These are phyloP conservation scores for Icerya purchasi DNA, from an alignment of 2,888 invertebrate genomes.

Conservation along the genomic window DNA sequence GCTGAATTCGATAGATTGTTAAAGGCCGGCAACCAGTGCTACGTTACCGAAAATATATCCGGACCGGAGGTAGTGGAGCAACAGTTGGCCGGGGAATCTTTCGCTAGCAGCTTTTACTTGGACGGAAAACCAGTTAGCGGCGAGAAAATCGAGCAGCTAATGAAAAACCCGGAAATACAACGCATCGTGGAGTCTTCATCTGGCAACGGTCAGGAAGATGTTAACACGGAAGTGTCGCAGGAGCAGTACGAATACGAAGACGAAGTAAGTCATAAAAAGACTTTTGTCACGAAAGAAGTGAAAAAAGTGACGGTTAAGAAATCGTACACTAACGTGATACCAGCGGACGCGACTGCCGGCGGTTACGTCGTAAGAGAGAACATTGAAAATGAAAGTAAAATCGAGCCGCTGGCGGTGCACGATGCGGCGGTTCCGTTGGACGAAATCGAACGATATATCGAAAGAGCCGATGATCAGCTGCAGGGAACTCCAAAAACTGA, in stretches of 20 bases:
- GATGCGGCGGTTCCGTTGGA: too few relatives aligned
- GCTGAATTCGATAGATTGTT: background rate
- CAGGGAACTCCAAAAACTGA: background rate
- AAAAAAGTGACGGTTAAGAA: background rate
- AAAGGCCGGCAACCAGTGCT: background rate
- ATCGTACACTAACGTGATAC: background rate
- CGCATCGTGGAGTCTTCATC: background rate
- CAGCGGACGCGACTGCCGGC: background rate
- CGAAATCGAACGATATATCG: too few relatives aligned
- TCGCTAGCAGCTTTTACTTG: background rate
- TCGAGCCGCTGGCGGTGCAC: too few relatives aligned
- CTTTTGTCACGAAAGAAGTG: background rate
- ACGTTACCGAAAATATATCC: background rate
- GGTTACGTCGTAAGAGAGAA: too few relatives aligned
- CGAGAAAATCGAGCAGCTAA: background rate
- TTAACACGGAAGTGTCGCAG: background rate
- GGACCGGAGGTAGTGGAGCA: background rate
- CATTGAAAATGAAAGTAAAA: background rate
- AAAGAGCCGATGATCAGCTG: too few relatives aligned
- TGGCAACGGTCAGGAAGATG: background rate
- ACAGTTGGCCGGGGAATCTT: background rate
- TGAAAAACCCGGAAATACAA: background rate
- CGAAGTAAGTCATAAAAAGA: background rate
- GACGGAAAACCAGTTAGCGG: background rate
- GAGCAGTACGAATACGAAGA: background rate